Evolutionary conservation across 2,797 vertebrate species (phyloP), one percentile per base, ranked within the genome.

Genomic region (Halcyon chelicuti): DNA sequence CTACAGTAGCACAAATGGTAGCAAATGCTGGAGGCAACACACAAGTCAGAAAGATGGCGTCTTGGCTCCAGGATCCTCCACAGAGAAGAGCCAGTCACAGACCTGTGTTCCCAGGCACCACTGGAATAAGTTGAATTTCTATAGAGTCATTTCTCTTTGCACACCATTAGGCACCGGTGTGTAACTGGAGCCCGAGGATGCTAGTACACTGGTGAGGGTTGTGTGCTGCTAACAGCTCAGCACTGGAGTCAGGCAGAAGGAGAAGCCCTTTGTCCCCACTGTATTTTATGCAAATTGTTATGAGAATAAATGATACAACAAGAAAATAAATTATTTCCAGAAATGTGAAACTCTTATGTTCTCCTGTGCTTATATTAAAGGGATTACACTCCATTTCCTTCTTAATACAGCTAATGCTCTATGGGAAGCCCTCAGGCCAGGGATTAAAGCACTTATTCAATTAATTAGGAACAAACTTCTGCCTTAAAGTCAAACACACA

Each of bases 381-480:
- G 98, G 98, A 98, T 98, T 98, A 98, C 97, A 98, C 97, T 97
- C 97, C 97, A 98, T 98, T 98, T 98, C 98, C 98, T 98, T 97
- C 98, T 98, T 98, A 98, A 97, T 97, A 96, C 95, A 73, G 93
- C 97, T 98, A 98, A 98, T 98, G 96, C 97, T 91, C 97, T 90
- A 90, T 96, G 98, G 98, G 98, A 98, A 98, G 96, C 97, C 98
- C 97, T 97, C 96, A 88, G 98, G 98, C 97, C 95, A 94, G 90
- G 97, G 98, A 98, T 98, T 98, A 98, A 97, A 97, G 96, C 96
- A 96, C 97, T 98, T 97, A 97, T 70, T 97, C 97, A 97, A 98
- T 98, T 98, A 98, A 98, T 98, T 98, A 98, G 96, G 96, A 97
- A 97, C 94, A 96, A 97, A 95, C 94, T 94, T 94, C 96, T 94